Base-by-base conservation (phyloP, 2,797 vertebrate species). In the Micrastur ruficollis region DNA sequence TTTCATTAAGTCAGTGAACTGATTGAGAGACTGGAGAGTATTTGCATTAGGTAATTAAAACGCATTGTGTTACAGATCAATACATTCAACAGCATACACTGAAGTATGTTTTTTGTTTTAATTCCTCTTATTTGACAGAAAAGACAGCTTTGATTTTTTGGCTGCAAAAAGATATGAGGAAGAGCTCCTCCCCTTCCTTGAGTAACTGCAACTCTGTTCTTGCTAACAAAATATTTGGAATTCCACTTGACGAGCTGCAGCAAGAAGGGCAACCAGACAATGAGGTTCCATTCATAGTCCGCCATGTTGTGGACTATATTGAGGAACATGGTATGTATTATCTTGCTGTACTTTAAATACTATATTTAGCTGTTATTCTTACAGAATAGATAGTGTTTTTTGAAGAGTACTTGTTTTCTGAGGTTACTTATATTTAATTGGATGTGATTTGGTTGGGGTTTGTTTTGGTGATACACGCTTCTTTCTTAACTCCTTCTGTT, bases 91-190 rank as follows among this genome's bases (percentile, higher is more conserved):
- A 70, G 47, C 71, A 31, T 90, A 47, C 46, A 42, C 82, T 93
- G 95, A 97, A 94, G 70, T 85, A 78, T 67, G 59, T 29, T 81
- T 68, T 55, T 86, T 81, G 6, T 89, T 96, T 96, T 94, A 81
- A 96, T 97, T 93, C 93, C 59, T 95, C 93, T 96, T 90, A 82
- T 95, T 98, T 98, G 96, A 96, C 98, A 99, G 98, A 98, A 99
- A 98, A 99, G 99, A 99, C 98, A 98, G 99, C 98, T 98, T 98
- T 98, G 98, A 98, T 99, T 99, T 99, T 99, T 98, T 98, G 98
- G 98, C 98, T 98, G 98, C 98, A 98, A 97, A 98, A 98, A 99
- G 99, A 99, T 99, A 99, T 99, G 99, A 99, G 99, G 99, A 99
- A 99, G 99, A 99, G 99, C 97, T 99, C 99, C 98, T 99, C 99